Evolutionary conservation across 2,113 vertebrate species (phyloP), one percentile per base, ranked within the genome.

Genomic region (Condylura cristata): DNA sequence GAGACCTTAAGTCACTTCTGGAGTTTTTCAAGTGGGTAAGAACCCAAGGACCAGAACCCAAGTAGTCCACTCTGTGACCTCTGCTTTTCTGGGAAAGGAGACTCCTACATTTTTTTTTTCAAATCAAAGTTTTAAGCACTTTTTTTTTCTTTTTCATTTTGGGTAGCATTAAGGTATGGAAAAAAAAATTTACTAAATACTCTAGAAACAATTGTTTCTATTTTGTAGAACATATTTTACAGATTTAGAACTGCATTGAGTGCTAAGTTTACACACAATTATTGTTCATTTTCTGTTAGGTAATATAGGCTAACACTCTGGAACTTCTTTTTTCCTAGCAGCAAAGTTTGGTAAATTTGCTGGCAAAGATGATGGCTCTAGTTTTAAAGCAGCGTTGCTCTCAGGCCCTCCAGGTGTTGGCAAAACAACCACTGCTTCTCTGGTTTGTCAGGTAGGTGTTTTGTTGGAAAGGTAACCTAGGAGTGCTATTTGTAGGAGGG

Each of bases 381-480:
- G 98, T 90, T 99, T 98, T 96, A 99, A 99, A 98, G 99, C 99
- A 18, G 99, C 99, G 0, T 96, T 99, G 93, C 98, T 99, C 30
- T 99, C 99, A n/a, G 99, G 99, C 81, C 99, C 99, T 4, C 99
- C 99, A 0, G 99, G 99, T 30, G 98, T 99, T 91, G 99, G 99
- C 81, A 99, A 99, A 98, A 99, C 99, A 24, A 99, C 99, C 72
- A 99, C 99, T 4, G 99, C 99, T n/a, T 98, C 98, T 32, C 98
- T 99, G 51, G 99, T 99, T 90, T 99, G 99, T 95, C 98, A 99
- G 99, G 99, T 99, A 97, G 97, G 99, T 98, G 39, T 32, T 6
- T 20, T 44, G 34, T 7, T 65, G 94, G 65, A 18, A 63, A 51
- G 41, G 32, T n/a, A 20, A 80, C 60, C 4, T 6, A 0, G 30